These are phyloP conservation scores for Calidris pygmaea DNA, from an alignment of 2,113 vertebrate species.

Conservation along the genomic window DNA sequence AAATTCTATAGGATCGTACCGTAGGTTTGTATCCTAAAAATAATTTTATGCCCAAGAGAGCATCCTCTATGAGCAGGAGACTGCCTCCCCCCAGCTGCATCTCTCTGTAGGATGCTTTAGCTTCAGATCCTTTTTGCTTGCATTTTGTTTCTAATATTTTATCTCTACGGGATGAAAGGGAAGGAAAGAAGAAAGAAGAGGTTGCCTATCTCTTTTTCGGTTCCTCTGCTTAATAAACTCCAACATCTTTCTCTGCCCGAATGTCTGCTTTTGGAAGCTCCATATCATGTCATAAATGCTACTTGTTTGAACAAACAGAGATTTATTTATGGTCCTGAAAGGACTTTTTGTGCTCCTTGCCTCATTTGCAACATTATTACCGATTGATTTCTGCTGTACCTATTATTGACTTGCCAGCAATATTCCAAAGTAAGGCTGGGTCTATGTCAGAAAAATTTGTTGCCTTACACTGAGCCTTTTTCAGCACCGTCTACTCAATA, in stretches of 20 bases:
- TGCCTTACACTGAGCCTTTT: constrained; percentile 62
- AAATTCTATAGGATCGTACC: background rate
- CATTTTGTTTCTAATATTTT: background rate
- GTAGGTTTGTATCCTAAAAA: constrained; percentile 17
- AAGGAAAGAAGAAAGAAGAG: background rate
- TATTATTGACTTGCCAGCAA: constrained; percentile 66
- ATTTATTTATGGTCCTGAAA: constrained; percentile 22
- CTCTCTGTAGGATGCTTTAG: background rate
- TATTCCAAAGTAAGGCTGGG: constrained; percentile 71
- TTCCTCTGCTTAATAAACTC: background rate
- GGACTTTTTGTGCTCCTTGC: constrained; percentile 50
- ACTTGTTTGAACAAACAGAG: constrained; percentile 32
- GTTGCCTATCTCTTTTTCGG: background rate
- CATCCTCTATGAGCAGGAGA: background rate
- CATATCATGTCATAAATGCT: constrained; percentile 36
- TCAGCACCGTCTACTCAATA: constrained; percentile 46
- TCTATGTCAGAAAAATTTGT: constrained; percentile 66
- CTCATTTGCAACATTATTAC: constrained; percentile 64
- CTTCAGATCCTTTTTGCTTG: background rate
- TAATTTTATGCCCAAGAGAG: background rate
- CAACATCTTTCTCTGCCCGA: background rate
- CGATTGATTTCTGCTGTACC: constrained; percentile 53
- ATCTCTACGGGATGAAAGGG: background rate
- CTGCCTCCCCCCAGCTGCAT: background rate
- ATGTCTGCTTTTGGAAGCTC: constrained; percentile 36